phyloP scores from a whole-genome alignment of 2,888 invertebrate genomes.

The Poecilus cupreus region DNA sequence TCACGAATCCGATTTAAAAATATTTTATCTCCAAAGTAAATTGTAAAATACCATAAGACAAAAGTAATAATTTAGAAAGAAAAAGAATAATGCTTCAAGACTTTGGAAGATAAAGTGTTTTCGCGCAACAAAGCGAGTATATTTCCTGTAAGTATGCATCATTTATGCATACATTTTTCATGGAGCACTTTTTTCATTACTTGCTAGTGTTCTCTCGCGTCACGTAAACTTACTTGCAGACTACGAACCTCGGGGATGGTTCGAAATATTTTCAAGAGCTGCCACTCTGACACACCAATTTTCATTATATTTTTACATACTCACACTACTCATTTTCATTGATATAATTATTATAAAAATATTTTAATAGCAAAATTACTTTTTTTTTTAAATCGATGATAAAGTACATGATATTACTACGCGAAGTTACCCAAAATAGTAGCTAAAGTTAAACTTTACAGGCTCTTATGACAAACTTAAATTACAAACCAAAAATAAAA shows the following conservation, averaged over 20 bases:
- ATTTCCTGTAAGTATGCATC: conserved; percentile 44
- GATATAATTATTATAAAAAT: no score
- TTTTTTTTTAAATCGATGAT: no score
- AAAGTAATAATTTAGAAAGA: conserved; percentile 36
- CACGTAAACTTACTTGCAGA: conserved; percentile 23
- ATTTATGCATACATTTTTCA: conserved; percentile 45
- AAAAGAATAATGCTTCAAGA: conserved; percentile 7
- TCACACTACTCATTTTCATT: no score
- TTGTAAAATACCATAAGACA: conserved; percentile 1
- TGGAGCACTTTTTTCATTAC: conserved; percentile 43
- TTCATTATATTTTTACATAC: no score
- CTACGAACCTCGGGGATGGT: not conserved
- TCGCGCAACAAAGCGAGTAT: conserved; percentile 42
- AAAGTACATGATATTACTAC: no score
- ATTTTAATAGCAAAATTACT: no score
- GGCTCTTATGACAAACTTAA: no score
- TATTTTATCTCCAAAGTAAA: conserved; percentile 18
- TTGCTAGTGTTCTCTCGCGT: conserved; percentile 35
- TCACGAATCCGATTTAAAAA: not conserved
- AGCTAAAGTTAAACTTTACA: no score
- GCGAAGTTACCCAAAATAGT: no score
- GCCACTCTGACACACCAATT: not conserved
- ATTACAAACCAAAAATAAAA: no score
- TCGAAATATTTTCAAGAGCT: not conserved
- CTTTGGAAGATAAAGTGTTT: conserved; percentile 30